Percentiles rank a stretch among this genome's conserved stretches.
Conservation (phyloP, 92 coral and sea anemone genomes). For the Porites lobata region DNA sequence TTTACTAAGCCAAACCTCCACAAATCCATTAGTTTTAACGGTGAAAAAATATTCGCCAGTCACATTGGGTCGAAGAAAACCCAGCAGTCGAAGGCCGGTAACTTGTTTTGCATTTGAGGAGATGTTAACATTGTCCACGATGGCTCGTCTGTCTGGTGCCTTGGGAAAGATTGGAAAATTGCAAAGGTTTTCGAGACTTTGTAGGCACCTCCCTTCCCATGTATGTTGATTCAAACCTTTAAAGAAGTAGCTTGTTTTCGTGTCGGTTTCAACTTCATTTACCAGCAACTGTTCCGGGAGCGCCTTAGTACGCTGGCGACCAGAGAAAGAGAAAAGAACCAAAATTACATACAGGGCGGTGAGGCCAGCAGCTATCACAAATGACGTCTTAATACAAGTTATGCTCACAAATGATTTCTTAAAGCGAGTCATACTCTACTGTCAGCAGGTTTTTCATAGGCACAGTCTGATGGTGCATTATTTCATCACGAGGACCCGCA, state of each 20-base stretch:
- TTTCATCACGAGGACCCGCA: too few relatives aligned
- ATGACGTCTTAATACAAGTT: neutral
- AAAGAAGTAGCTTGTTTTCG: neutral
- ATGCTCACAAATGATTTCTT: neutral
- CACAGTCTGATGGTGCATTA: too few relatives aligned
- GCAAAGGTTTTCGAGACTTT: constrained; percentile 34
- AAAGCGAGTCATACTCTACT: neutral
- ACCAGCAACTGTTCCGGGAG: neutral
- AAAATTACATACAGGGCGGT: neutral
- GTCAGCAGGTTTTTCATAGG: neutral
- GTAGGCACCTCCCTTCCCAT: constrained; percentile 47
- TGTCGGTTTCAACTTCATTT: neutral
- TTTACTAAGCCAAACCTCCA: constrained; percentile 60
- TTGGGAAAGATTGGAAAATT: constrained; percentile 56
- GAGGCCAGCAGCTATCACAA: neutral
- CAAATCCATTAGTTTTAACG: constrained; percentile 47
- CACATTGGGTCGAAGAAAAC: constrained; percentile 47
- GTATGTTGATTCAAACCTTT: constrained; percentile 49
- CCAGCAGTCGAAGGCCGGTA: constrained; percentile 46
- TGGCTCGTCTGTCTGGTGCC: constrained; percentile 47
- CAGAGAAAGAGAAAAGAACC: neutral
- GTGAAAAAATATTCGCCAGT: constrained; percentile 57
- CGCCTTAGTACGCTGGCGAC: neutral
- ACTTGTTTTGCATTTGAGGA: neutral
- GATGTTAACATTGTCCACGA: constrained; percentile 2